Conservation (phyloP, 2,797 vertebrate species). For the Ispidina picta region DNA sequence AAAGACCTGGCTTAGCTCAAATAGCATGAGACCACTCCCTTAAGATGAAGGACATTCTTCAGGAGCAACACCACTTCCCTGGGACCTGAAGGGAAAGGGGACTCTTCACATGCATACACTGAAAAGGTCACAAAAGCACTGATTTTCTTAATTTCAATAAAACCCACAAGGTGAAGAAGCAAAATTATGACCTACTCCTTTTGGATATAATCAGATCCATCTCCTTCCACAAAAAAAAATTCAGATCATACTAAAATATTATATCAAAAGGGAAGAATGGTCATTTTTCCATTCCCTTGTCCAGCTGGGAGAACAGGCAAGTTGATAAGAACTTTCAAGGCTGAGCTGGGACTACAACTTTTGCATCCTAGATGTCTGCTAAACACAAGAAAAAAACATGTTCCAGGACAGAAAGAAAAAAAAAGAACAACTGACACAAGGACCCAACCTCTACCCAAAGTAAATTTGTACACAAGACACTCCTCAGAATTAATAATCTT, state of each 20-base stretch:
- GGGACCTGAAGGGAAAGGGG: not conserved
- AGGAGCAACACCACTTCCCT: not conserved
- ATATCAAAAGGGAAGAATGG: not conserved
- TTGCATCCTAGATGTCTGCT: not conserved
- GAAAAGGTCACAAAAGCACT: not conserved
- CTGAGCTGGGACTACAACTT: not conserved
- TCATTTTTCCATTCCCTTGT: not conserved
- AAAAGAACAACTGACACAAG: not conserved
- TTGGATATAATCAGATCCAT: not conserved
- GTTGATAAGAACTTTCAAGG: not conserved
- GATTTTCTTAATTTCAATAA: not conserved
- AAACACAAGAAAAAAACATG: not conserved
- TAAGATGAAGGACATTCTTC: not conserved
- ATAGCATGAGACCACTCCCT: accelerated
- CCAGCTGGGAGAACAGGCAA: not conserved
- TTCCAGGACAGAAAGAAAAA: not conserved
- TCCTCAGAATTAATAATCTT: not conserved
- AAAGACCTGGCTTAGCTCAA: not conserved
- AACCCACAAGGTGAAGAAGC: not conserved
- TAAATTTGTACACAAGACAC: not conserved
- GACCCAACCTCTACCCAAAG: not conserved
- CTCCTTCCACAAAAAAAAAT: not conserved
- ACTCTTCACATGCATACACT: not conserved
- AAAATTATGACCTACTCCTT: not conserved
- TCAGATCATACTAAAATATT: not conserved